Conservation (phyloP, 2,888 invertebrate species). For the Drosophila pegasa region DNA sequence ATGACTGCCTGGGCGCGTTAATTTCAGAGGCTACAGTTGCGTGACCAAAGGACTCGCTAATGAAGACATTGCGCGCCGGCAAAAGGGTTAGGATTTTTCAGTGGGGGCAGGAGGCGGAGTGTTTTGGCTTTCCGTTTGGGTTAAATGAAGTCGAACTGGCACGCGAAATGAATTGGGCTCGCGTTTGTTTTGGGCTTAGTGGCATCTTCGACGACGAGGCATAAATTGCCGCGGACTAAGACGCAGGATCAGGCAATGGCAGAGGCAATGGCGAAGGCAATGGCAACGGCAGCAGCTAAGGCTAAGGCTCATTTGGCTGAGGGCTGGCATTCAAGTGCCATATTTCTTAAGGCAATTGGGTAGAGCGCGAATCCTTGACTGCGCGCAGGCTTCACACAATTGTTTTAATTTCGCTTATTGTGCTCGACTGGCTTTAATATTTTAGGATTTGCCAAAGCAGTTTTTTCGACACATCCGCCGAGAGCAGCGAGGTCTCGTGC, state of each 20-base stretch:
- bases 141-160: conserved; percentile 83
- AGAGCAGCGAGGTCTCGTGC: conserved; percentile 19
- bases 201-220: conserved; percentile 70
- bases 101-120: conserved; percentile 2
- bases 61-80: conserved; percentile 67
- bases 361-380: conserved; percentile 31
- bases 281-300: conserved; percentile 13
- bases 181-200: conserved; percentile 72
- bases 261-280: conserved; percentile 18
- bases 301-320: conserved; percentile 70
- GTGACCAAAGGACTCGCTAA: conserved; percentile 76
- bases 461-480: conserved; percentile 49
- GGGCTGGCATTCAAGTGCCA: conserved; percentile 65
- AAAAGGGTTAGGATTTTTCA: conserved; percentile 56
- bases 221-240: conserved; percentile 68
- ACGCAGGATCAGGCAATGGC: conserved; percentile 33
- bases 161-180: conserved; percentile 74
- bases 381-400: conserved; percentile 50
- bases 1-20: conserved; percentile 69
- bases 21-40: conserved; percentile 75
- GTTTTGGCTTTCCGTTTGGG: conserved; percentile 42
- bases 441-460: conserved; percentile 68
- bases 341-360: conserved; percentile 69
- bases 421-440: conserved; percentile 73
- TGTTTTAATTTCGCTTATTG: conserved; percentile 81